These are phyloP conservation scores for Sebastes minor DNA, from an alignment of 2,797 vertebrate genomes.

Conservation along the genomic window DNA sequence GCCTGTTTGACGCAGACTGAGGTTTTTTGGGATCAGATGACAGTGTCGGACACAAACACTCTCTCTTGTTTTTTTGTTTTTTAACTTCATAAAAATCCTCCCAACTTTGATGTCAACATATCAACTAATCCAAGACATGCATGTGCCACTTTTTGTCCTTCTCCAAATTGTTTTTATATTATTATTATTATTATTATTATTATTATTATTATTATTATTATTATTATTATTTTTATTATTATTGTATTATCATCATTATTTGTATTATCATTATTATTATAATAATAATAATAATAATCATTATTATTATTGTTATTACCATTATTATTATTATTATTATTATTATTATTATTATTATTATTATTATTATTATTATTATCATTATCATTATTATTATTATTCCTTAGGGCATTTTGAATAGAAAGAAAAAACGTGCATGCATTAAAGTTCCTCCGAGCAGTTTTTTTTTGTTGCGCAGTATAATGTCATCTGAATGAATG, in stretches of 20 bases:
- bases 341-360: background rate
- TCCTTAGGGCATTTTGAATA: background rate
- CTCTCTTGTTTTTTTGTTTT: background rate
- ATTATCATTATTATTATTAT: conserved; percentile 43
- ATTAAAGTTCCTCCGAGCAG: conserved; percentile 38
- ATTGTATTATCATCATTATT: accelerated
- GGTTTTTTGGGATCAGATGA: conserved; percentile 1
- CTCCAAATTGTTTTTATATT: conserved; percentile 40
- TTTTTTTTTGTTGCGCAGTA: conserved; percentile 44
- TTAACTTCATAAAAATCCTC: conserved; percentile 8
- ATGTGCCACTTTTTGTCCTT: conserved; percentile 74
- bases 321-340: conserved; percentile 46
- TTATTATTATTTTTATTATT: background rate
- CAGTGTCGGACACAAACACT: conserved; percentile 11
- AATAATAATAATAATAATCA: no score
- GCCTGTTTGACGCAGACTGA: conserved; percentile 85
- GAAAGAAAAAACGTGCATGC: conserved; percentile 53
- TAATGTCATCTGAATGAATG: conserved; percentile 74
- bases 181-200: conserved; percentile 55
- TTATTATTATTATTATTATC: conserved; percentile 50
- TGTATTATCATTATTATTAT: no score
- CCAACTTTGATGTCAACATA: conserved; percentile 45
- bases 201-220: conserved; percentile 43
- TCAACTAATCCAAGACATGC: conserved; percentile 57
- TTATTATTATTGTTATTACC: background rate